These are phyloP conservation scores for Drosophila kuntzei DNA, from an alignment of 2,888 invertebrate species.

Conservation along the genomic window DNA sequence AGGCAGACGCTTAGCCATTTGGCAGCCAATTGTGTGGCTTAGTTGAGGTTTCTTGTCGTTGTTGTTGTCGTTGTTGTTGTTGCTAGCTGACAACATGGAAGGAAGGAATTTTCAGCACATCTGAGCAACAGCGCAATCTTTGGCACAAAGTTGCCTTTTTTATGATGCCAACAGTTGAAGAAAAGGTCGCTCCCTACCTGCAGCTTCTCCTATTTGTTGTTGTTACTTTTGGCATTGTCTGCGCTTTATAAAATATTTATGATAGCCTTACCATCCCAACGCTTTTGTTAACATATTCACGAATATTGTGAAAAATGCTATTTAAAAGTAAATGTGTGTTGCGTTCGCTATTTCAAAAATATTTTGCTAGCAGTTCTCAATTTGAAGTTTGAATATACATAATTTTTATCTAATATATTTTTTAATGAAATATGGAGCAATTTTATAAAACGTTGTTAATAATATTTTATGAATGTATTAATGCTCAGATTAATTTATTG, in stretches of 20 bases:
- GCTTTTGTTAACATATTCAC: slow-evolving; percentile 44
- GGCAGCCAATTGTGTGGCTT: slow-evolving; percentile 74
- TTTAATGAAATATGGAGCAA: not conserved
- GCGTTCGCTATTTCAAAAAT: not conserved
- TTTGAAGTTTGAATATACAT: too few species aligned
- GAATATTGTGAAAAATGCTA: slow-evolving; percentile 19
- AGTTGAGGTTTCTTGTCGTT: slow-evolving; percentile 30
- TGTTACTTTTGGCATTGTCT: slow-evolving; percentile 42
- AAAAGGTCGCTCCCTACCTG: slow-evolving; percentile 54
- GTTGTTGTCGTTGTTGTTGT: slow-evolving; percentile 15
- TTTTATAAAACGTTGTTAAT: too few species aligned
- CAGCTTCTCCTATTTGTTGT: slow-evolving; percentile 33
- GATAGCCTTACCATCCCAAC: slow-evolving; percentile 20
- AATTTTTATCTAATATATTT: too few species aligned
- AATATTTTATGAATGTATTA: too few species aligned
- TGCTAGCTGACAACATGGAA: slow-evolving; percentile 62
- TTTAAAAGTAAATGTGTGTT: slow-evolving; percentile 18
- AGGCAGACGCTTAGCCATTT: slow-evolving; percentile 68
- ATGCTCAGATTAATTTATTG: too few species aligned
- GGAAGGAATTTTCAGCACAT: slow-evolving; percentile 76
- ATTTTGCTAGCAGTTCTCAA: not conserved
- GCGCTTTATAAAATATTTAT: slow-evolving; percentile 60
- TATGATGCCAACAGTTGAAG: slow-evolving; percentile 37
- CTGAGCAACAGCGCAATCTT: slow-evolving; percentile 54
- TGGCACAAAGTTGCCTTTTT: slow-evolving; percentile 51